These are phyloP conservation scores for Albula glossodonta DNA, from an alignment of 2,113 vertebrate genomes.

Conservation along the genomic window DNA sequence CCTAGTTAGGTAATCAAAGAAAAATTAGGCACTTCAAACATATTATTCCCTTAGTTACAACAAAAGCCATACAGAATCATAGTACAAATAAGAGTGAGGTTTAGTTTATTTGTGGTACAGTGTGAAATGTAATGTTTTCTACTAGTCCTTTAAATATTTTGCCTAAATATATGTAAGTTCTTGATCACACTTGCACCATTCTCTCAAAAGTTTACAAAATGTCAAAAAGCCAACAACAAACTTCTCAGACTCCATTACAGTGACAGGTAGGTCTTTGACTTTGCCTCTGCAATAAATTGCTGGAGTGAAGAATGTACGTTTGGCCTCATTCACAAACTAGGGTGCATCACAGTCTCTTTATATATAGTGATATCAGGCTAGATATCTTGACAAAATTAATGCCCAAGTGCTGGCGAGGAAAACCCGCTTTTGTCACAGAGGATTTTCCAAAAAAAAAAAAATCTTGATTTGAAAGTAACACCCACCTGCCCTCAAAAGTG, in stretches of 20 bases:
- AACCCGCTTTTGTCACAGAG: not conserved
- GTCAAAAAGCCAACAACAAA: not conserved
- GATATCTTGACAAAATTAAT: not conserved
- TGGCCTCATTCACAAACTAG: not conserved
- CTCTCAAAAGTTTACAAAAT: not conserved
- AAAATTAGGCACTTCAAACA: constrained; percentile 21
- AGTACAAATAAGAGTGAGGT: not conserved
- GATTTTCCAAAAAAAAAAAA: not conserved
- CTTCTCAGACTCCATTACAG: not conserved
- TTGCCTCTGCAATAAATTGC: not conserved
- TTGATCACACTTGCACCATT: not conserved
- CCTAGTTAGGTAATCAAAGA: constrained; percentile 14
- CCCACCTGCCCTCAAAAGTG: too few species aligned
- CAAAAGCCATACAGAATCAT: not conserved
- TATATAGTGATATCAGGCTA: not conserved
- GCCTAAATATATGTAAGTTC: not conserved
- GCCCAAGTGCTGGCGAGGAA: not conserved
- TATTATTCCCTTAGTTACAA: constrained; percentile 18
- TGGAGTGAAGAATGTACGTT: not conserved
- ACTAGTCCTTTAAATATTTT: not conserved
- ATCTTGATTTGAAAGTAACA: too few species aligned
- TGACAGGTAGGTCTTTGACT: not conserved
- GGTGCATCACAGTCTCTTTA: not conserved
- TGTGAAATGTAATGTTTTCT: constrained; percentile 1
- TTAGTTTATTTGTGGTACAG: not conserved